phyloP scores from a whole-genome alignment of 1,140 invertebrate genomes.

The Leptestheria dahalacensis region DNA sequence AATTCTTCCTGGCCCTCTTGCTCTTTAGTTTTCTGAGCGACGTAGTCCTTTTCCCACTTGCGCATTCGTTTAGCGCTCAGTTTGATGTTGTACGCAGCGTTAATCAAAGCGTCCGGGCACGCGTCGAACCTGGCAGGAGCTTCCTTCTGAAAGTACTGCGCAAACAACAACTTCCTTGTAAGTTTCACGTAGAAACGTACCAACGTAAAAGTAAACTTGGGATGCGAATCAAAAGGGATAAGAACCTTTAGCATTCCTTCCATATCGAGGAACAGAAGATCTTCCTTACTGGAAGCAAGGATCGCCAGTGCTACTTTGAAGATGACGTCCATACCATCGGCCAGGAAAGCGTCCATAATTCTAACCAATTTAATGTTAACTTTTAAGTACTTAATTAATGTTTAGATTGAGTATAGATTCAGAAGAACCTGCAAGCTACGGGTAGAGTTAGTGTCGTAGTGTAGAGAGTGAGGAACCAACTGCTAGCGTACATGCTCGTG shows the following conservation, averaged over 20 bases:
- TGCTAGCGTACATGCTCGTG: slow-evolving; percentile 94
- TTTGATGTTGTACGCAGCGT: slow-evolving; percentile 75
- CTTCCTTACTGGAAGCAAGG: slow-evolving; percentile 77
- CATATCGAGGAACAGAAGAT: slow-evolving; percentile 89
- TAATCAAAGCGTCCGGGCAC: slow-evolving; percentile 79
- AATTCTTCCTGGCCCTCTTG: slow-evolving; percentile 95
- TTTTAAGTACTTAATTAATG: too few relatives aligned
- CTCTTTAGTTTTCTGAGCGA: slow-evolving; percentile 90
- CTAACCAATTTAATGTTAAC: too few relatives aligned
- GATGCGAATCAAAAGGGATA: neutral
- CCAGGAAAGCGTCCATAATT: slow-evolving; percentile 95
- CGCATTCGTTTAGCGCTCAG: slow-evolving; percentile 96
- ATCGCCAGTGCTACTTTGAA: slow-evolving; percentile 91
- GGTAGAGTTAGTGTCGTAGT: slow-evolving; percentile 43
- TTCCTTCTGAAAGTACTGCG: slow-evolving; percentile 94
- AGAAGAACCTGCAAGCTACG: slow-evolving; percentile 14
- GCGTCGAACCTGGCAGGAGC: slow-evolving; percentile 75
- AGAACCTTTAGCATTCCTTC: slow-evolving; percentile 90
- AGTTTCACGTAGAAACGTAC: too few relatives aligned
- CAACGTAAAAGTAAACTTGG: too few relatives aligned
- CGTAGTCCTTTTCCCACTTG: slow-evolving; percentile 96
- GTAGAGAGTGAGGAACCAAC: slow-evolving; percentile 96
- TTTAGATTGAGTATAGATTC: too few relatives aligned
- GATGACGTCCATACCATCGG: slow-evolving; percentile 95
- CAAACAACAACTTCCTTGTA: slow-evolving; percentile 23